Base-by-base conservation (phyloP, 37 sponge, comb jelly and placozoan genomes). In the Mnemiopsis leidyi region DNA sequence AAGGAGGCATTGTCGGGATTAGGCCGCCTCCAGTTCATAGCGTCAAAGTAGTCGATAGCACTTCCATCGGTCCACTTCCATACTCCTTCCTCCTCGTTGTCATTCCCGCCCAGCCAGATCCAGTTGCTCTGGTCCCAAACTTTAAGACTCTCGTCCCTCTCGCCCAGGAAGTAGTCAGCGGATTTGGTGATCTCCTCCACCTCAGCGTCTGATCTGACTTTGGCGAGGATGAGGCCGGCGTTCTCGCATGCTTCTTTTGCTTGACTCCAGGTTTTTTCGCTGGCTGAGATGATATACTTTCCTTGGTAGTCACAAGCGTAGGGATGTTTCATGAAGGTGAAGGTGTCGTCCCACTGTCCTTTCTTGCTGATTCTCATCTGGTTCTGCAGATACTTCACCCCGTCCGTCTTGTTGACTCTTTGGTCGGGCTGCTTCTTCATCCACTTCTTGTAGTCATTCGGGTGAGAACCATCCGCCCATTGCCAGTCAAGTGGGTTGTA, bases 301-400 rank as follows among this genome's bases (percentile, higher is more conserved):
- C 90, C 90, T 26, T 85, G 90, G 90, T 85, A 85, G 26, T 85
- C 90, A 39, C 90, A 85, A 37, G 90, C 90, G 90, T 85, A 85
- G 61, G 90, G 90, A 26, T 85, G 90, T 39, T 25, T 40, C 90
- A 28, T 85, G 90, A 39, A 85, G 48, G 9, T 25, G 90, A 39
- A 85, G 90, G 90, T 85, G 29, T 85, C 90, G 26, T 85, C 90
- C 90, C 90, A 85, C 35, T 33, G 30, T 33, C 90, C 90, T 9
- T 39, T 3, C 29, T 85, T 39, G 90, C 39, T 85, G 39, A 85
- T 85, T 33, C 90, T 85, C 90, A 85, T 85, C 29, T 85, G 90
- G 90, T 85, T 85, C 90, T 85, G 90, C 24, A 40, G 61, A 37
- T 85, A 77, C 35, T 28, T 85, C 36, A 39, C 48, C 2, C 90